Percentiles rank a stretch among this genome's conserved stretches.
These are phyloP conservation scores for Prinia subflava DNA, from an alignment of 2,113 vertebrate species.

Conservation along the genomic window DNA sequence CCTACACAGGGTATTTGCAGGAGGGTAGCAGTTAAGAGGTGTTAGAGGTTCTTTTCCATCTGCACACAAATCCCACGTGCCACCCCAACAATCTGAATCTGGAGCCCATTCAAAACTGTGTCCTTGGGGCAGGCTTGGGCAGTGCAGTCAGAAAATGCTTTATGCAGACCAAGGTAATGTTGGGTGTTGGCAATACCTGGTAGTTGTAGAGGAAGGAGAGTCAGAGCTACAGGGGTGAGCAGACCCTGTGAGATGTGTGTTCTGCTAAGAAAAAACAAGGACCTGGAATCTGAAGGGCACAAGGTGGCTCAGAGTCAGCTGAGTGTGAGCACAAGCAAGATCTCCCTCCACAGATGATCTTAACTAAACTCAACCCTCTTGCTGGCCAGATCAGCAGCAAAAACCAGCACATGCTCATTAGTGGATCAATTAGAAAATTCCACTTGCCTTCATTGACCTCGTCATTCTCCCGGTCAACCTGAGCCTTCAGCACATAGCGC, in stretches of 20 bases:
- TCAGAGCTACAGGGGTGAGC: not conserved
- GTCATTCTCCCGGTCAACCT: conserved; percentile 94
- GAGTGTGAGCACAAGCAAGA: rapidly evolving
- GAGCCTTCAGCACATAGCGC: conserved; percentile 94
- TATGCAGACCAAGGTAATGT: not conserved
- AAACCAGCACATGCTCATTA: not conserved
- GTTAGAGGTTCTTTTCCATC: not conserved
- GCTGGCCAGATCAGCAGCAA: not conserved
- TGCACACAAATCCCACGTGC: not conserved
- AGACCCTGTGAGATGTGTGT: not conserved
- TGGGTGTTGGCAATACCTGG: not conserved
- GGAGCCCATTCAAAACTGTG: not conserved
- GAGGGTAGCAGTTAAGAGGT: not conserved
- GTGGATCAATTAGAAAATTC: not conserved
- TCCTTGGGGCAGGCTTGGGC: not conserved
- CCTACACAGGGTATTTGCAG: not conserved
- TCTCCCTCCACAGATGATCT: not conserved
- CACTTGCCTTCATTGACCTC: conserved; percentile 96
- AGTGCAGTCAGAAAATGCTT: not conserved
- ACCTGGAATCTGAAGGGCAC: not conserved
- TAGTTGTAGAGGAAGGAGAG: not conserved
- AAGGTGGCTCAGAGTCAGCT: not conserved
- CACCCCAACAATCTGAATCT: not conserved
- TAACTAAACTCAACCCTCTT: not conserved
- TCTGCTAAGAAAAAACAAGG: not conserved